Evolutionary conservation across 2,888 invertebrate species (phyloP), one percentile per base, ranked within the genome.

Genomic region (Drosophila demipolita): DNA sequence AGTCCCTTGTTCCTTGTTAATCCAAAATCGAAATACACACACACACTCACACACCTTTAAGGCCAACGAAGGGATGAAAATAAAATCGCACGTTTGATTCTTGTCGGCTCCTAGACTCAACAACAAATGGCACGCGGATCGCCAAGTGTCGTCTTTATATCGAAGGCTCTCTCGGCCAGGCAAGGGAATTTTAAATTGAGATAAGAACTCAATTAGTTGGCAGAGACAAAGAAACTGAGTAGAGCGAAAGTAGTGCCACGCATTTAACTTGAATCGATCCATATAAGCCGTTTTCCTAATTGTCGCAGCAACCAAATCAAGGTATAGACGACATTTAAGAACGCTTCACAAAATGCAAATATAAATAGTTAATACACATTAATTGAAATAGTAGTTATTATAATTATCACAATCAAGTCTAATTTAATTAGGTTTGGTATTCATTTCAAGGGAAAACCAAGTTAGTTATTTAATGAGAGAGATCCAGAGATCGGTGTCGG

Each of bases 41-140:
- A 58, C 53, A 64, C 62, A 36, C 53, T 23, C 76, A 87, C 87
- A 78, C 89, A 90, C 90, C 89, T 90, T 78, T 81, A 63, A 78
- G 83, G 78, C 83, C 80, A 85, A 87, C 85, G 75, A 80, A 86
- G 87, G 90, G 75, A 73, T 66, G 73, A 80, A 72, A 86, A 71
- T 77, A 57, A 69, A 82, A 73, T 88, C 83, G 83, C 87, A 84
- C 85, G 82, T 81, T 78, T 80, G 92, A 88, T 87, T 91, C 91
- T 87, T 90, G 92, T 84, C 90, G 92, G 89, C 91, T 89, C 82
- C 91, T 82, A 84, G 86, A 91, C 91, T 92, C 91, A 90, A 92
- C 91, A 91, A 91, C 92, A 92, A 92, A 92, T 92, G 91, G 91
- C 90, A 91, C 82, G 83, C 75, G 74, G 84, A 81, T 78, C 73